A percentile compares a stretch with the other conserved stretches of the same genome.
phyloP scores from a whole-genome alignment of 2,888 invertebrate species.

The Cataglyphis livida region DNA sequence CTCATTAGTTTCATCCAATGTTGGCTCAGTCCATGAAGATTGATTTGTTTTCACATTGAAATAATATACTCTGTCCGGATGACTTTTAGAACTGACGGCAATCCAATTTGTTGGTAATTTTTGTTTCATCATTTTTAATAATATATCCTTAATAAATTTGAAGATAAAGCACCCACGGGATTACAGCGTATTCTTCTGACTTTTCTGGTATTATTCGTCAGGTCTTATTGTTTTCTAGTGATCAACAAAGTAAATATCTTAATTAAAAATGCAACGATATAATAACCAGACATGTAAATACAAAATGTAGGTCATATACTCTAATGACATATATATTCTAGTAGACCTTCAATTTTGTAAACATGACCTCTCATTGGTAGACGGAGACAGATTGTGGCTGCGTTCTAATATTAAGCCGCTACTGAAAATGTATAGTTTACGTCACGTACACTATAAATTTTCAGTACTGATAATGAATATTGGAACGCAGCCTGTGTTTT shows the following conservation, averaged over 20 bases:
- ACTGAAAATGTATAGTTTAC: too few species aligned
- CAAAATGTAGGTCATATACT: background rate
- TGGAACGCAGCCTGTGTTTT: too few species aligned
- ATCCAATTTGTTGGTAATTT: slow-evolving; percentile 78
- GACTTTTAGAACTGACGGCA: slow-evolving; percentile 75
- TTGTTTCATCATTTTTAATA: slow-evolving; percentile 65
- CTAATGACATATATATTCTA: background rate
- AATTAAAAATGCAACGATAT: background rate
- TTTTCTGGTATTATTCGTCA: background rate
- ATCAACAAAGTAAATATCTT: background rate
- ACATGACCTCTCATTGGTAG: too few species aligned
- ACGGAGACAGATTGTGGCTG: too few species aligned
- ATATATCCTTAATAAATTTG: background rate
- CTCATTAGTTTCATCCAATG: slow-evolving; percentile 11
- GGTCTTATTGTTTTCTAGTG: background rate
- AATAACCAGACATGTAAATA: background rate
- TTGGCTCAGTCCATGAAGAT: slow-evolving; percentile 77
- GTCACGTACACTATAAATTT: too few species aligned
- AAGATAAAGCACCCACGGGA: background rate
- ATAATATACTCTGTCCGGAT: slow-evolving; percentile 79
- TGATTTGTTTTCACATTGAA: slow-evolving; percentile 79
- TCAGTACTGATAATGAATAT: too few species aligned
- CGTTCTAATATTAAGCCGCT: too few species aligned
- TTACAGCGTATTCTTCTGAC: background rate
- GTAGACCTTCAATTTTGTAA: background rate